Percentiles rank a stretch among this genome's conserved stretches.
Evolutionary conservation across 2,888 invertebrate species (phyloP).

Genomic region (Clunio marinus): DNA sequence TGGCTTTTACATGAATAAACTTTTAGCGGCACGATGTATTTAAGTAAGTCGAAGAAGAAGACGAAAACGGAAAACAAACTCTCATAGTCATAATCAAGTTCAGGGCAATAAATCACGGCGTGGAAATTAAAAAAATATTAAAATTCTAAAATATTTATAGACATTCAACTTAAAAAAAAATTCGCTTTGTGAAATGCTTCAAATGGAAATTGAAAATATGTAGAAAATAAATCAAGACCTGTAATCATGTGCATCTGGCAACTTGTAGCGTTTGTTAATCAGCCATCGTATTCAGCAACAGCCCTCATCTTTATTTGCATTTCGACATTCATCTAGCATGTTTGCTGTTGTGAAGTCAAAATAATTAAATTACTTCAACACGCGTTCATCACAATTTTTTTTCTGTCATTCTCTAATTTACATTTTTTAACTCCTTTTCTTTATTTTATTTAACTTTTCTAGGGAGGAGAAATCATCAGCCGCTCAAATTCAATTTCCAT

Average conservation of each 20-base stretch:
- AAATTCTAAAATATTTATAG: conserved; percentile 31
- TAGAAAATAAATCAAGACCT: conserved; percentile 15
- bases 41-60: neutral
- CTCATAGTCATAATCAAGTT: conserved; percentile 33
- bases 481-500: conserved; percentile 25
- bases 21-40: neutral
- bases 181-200: neutral
- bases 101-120: conserved; percentile 28
- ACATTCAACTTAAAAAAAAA: neutral
- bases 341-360: neutral
- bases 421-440: too few relatives aligned
- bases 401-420: neutral
- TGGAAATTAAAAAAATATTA: conserved; percentile 25
- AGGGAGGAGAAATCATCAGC: neutral
- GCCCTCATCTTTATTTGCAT: conserved; percentile 15
- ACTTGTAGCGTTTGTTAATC: neutral
- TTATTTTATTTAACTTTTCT: neutral
- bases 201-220: neutral
- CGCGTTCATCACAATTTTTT: conserved; percentile 1
- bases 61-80: neutral
- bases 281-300: conserved; percentile 5
- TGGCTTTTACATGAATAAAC: conserved; percentile 20
- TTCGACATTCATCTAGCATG: neutral
- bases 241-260: conserved; percentile 25
- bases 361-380: conserved; percentile 34